Conservation (phyloP, 2,113 vertebrate species). For the Myotis davidii region DNA sequence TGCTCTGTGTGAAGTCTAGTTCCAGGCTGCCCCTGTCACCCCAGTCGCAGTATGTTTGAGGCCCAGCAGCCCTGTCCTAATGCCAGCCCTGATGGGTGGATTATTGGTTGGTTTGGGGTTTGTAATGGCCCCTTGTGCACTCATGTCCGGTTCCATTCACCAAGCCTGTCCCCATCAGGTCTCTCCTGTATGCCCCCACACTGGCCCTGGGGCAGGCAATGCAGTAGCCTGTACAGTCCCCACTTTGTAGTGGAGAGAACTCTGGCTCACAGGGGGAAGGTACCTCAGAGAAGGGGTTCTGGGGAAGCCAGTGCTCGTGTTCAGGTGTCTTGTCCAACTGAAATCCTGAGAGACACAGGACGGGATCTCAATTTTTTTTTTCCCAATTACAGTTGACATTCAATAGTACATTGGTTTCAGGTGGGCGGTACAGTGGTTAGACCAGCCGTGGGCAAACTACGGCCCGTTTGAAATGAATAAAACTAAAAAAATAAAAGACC, state of each 20-base stretch:
- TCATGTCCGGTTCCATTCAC: background rate
- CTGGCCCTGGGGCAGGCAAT: background rate
- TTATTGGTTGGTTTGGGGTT: background rate
- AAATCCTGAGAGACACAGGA: background rate
- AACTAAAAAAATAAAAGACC: too few relatives aligned
- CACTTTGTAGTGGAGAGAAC: background rate
- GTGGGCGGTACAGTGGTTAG: background rate
- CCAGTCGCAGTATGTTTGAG: background rate
- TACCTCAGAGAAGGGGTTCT: background rate
- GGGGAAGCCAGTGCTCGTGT: background rate
- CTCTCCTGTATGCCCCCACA: background rate
- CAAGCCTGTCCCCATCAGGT: background rate
- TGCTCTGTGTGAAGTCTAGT: background rate
- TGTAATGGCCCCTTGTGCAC: background rate
- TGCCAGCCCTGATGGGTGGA: rapidly evolving
- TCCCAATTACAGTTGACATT: background rate
- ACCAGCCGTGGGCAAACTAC: too few relatives aligned
- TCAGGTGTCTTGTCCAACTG: background rate
- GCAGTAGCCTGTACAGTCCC: background rate
- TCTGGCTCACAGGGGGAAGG: background rate
- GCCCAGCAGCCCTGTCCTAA: background rate
- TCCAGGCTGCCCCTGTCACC: background rate
- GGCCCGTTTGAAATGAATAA: too few relatives aligned
- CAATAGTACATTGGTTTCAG: background rate
- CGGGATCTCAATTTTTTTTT: background rate